A percentile compares a stretch with the other conserved stretches of the same genome.
phyloP scores from a whole-genome alignment of 1,140 invertebrate species.

The Aphis craccivora region DNA sequence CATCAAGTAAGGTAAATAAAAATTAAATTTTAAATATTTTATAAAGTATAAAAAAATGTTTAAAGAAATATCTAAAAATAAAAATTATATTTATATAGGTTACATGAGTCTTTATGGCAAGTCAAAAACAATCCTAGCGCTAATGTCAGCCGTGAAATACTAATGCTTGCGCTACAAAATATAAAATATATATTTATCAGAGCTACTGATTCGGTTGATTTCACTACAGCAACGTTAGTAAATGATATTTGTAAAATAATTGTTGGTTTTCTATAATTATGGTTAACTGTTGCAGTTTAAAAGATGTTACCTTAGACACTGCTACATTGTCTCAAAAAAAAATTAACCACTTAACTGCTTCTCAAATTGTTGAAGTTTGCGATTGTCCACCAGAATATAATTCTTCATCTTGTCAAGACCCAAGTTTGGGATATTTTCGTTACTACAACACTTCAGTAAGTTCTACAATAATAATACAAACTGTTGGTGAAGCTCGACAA shows the following conservation, averaged over 20 bases:
- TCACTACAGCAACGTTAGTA: conserved; percentile 71
- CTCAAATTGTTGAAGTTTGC: conserved; percentile 79
- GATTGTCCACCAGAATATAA: conserved; percentile 81
- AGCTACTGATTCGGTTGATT: conserved; percentile 75
- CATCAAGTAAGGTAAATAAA: conserved; percentile 71
- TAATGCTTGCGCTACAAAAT: conserved; percentile 91
- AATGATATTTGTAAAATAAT: background rate
- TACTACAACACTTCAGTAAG: conserved; percentile 67
- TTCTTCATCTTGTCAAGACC: conserved; percentile 85
- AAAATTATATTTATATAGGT: conserved; percentile 59
- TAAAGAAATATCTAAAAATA: conserved; percentile 20
- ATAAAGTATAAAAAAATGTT: background rate
- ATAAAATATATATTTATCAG: conserved; percentile 81
- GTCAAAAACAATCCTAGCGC: conserved; percentile 70
- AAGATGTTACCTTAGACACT: conserved; percentile 83
- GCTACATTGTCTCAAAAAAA: conserved; percentile 68
- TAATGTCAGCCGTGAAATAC: conserved; percentile 74
- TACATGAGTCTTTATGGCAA: conserved; percentile 75
- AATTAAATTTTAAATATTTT: background rate
- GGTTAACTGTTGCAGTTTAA: conserved; percentile 68
- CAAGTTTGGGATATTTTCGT: conserved; percentile 84
- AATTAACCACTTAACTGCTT: conserved; percentile 69
- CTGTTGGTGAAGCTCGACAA: conserved; percentile 81
- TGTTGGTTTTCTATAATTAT: background rate
- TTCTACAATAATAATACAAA: conserved; percentile 74